Evolutionary conservation across 1,140 invertebrate genomes (phyloP).

Genomic region (Euwallacea fornicatus): DNA sequence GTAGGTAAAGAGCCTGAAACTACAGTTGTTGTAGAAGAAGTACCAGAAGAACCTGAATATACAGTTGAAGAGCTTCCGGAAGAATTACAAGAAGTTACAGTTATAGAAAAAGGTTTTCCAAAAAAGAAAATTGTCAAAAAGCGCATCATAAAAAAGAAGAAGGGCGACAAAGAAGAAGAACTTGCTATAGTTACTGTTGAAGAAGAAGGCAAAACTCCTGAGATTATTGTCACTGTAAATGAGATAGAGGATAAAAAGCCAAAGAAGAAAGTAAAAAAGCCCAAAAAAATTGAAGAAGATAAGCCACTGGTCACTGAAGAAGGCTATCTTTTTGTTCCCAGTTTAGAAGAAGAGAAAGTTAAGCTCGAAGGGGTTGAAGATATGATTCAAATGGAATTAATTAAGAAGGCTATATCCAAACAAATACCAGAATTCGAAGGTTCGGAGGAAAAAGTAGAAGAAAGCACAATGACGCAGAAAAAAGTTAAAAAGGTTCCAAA

Average conservation of each 20-base stretch:
- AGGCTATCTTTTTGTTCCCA: constrained; percentile 39
- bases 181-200: constrained; percentile 34
- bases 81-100: constrained; percentile 32
- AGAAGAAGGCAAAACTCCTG: constrained; percentile 9
- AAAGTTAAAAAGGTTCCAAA: constrained; percentile 28
- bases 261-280: constrained; percentile 46
- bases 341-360: constrained; percentile 42
- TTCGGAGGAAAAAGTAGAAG: constrained; percentile 42
- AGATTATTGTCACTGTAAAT: constrained; percentile 17
- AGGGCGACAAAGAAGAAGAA: constrained; percentile 29
- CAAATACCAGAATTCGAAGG: constrained; percentile 50
- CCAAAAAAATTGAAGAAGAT: constrained; percentile 48
- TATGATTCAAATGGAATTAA: constrained; percentile 38
- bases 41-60: constrained; percentile 42
- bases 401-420: constrained; percentile 46
- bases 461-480: constrained; percentile 18
- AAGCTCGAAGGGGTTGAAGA: constrained; percentile 33
- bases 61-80: constrained; percentile 50
- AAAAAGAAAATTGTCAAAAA: constrained; percentile 49
- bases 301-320: constrained; percentile 41
- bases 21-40: constrained; percentile 45
- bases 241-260: constrained; percentile 49
- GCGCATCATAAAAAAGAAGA: constrained; percentile 54
- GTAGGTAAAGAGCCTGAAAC: constrained; percentile 49
- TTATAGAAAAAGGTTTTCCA: constrained; percentile 43